Percentiles rank a stretch among this genome's conserved stretches.
Evolutionary conservation across 2,113 vertebrate genomes (phyloP).

Genomic region (Hiodon alosoides): DNA sequence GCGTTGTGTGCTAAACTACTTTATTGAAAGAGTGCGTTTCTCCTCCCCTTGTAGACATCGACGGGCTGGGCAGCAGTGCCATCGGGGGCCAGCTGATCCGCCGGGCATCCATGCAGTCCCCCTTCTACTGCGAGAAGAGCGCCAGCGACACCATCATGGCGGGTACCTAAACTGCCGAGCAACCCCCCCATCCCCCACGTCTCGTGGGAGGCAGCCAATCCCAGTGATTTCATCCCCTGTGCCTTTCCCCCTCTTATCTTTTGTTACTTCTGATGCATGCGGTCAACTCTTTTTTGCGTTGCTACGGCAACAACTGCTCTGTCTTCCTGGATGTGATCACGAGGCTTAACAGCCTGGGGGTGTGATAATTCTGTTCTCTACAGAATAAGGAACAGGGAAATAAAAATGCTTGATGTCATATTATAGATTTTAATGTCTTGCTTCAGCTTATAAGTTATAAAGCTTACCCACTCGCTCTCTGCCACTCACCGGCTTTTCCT

Average conservation of each 20-base stretch:
- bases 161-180: slow-evolving; percentile 61
- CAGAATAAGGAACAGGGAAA: too few relatives aligned
- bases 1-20: too few relatives aligned
- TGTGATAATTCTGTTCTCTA: too few relatives aligned
- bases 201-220: too few relatives aligned
- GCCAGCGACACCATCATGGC: slow-evolving; percentile 71
- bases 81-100: slow-evolving; percentile 87
- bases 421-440: too few relatives aligned
- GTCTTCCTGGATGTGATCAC: too few relatives aligned
- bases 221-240: not conserved
- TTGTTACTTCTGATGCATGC: not conserved
- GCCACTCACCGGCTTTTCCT: not conserved
- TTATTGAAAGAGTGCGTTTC: too few relatives aligned
- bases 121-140: slow-evolving; percentile 66
- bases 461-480: not conserved
- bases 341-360: too few relatives aligned
- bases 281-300: not conserved
- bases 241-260: not conserved
- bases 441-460: not conserved
- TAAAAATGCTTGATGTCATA: too few relatives aligned
- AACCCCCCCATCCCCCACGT: not conserved
- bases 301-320: slow-evolving; percentile 12
- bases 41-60: slow-evolving; percentile 70
- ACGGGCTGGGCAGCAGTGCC: slow-evolving; percentile 88
- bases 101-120: slow-evolving; percentile 68